Evolutionary conservation across 2,888 invertebrate genomes (phyloP).

Genomic region (Apoda limacodes): DNA sequence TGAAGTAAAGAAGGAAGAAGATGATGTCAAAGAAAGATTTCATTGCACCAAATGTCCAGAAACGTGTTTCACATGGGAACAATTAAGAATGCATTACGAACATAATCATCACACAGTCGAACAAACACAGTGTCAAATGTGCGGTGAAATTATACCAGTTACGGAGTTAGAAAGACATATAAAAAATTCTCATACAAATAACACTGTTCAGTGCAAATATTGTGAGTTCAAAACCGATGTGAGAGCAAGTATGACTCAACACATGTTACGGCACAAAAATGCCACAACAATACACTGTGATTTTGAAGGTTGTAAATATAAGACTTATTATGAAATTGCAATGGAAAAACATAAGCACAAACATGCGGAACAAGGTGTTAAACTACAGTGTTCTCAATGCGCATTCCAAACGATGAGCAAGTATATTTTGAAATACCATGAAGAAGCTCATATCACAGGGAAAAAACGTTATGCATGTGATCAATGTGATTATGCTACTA

Average conservation of each 20-base stretch:
- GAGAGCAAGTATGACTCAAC: slow-evolving; percentile 49
- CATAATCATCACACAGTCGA: slow-evolving; percentile 35
- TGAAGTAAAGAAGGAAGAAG: slow-evolving; percentile 39
- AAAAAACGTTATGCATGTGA: slow-evolving; percentile 49
- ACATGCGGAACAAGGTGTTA: slow-evolving; percentile 45
- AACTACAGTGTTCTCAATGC: slow-evolving; percentile 49
- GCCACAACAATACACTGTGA: slow-evolving; percentile 46
- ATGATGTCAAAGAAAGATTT: slow-evolving; percentile 33
- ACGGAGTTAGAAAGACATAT: slow-evolving; percentile 47
- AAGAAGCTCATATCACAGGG: slow-evolving; percentile 53
- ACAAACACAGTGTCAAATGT: slow-evolving; percentile 51
- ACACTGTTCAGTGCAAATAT: slow-evolving; percentile 38
- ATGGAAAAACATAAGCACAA: slow-evolving; percentile 51
- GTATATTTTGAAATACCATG: slow-evolving; percentile 53
- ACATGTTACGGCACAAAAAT: slow-evolving; percentile 49
- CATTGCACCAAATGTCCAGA: slow-evolving; percentile 52
- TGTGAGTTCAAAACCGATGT: slow-evolving; percentile 47
- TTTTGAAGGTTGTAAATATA: slow-evolving; percentile 42
- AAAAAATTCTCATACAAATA: slow-evolving; percentile 32
- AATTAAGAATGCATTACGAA: slow-evolving; percentile 42
- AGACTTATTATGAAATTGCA: slow-evolving; percentile 47
- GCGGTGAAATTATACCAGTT: slow-evolving; percentile 40
- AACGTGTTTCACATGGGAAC: slow-evolving; percentile 36
- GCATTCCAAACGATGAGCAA: slow-evolving; percentile 60
- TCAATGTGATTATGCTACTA: slow-evolving; percentile 56